Evolutionary conservation across 2,113 vertebrate genomes (phyloP), one percentile per base, ranked within the genome.

Genomic region (Pteropus alecto): DNA sequence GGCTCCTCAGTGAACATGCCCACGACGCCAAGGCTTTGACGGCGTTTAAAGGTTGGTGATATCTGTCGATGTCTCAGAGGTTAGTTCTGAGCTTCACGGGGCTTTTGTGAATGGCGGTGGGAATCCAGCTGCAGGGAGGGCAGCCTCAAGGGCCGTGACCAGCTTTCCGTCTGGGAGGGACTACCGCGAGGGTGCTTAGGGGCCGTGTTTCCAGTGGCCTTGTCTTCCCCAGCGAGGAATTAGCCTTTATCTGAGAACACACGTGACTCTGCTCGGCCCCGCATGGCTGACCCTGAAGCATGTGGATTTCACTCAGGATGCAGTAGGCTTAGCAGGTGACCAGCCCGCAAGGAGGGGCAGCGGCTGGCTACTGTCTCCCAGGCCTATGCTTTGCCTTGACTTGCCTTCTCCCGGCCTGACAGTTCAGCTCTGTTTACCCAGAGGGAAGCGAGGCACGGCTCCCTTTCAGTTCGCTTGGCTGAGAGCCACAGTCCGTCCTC

Each of bases 261-360:
- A 24, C 22, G 13, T 2, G 15, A 5, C 24, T 38, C 56, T 76
- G 71, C 43, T 65, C 63, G 58, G 48, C 56, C 61, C 56, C 28
- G 58, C 56, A 28, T 2, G 28, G 48, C 41, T 30, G 63, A 46
- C 2, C 41, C 30, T 28, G 56, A 48, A 46, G 33, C 28, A 33
- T 3, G 15, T 54, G 3, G 8, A 54, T 30, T 60, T 12, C 4
- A 0, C 1, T 19, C 30, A 24, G 21, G 19, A 38, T 41, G 5
- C 38, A 54, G 38, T 1, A 60, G 43, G 35, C 16, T 26, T 30
- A 16, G 43, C 28, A 26, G 33, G 26, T 14, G 15, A 58, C 41
- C 48, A 16, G 33, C 11, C 73, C 6, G 38, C 43, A 5, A 73
- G 81, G 43, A 68, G 16, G 41, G 48, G 22, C 22, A 13, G 26